Conservation (phyloP, 2,797 vertebrate species). For the Cossypha dichroa region DNA sequence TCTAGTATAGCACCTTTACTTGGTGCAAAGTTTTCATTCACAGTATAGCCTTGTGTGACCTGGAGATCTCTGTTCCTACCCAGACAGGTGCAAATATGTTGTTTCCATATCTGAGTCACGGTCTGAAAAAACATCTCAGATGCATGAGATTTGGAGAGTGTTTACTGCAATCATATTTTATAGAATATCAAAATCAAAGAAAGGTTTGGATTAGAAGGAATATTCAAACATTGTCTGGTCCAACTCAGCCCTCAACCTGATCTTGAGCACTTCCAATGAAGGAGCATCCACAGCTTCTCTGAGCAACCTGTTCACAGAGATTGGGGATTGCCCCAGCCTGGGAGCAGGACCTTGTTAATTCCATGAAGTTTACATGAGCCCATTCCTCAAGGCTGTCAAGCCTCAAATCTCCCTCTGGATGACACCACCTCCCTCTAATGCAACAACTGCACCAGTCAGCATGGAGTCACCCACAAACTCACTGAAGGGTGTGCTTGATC, state of each 20-base stretch:
- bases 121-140: background rate
- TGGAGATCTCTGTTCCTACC: background rate
- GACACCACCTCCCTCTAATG: background rate
- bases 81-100: background rate
- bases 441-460: background rate
- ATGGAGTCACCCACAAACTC: background rate
- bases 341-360: background rate
- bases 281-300: background rate
- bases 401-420: background rate
- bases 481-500: background rate
- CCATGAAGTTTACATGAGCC: background rate
- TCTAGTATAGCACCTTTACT: background rate
- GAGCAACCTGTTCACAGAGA: background rate
- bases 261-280: background rate
- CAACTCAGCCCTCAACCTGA: accelerated
- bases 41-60: background rate
- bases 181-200: background rate
- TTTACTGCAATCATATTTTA: background rate
- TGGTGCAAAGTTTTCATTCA: background rate
- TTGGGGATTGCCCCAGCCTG: accelerated
- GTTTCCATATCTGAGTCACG: background rate
- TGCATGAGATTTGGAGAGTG: background rate
- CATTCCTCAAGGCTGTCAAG: background rate
- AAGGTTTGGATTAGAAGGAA: background rate
- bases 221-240: background rate